Base-by-base conservation (phyloP, 2,888 invertebrate species). In the Macrosiphum euphorbiae region DNA sequence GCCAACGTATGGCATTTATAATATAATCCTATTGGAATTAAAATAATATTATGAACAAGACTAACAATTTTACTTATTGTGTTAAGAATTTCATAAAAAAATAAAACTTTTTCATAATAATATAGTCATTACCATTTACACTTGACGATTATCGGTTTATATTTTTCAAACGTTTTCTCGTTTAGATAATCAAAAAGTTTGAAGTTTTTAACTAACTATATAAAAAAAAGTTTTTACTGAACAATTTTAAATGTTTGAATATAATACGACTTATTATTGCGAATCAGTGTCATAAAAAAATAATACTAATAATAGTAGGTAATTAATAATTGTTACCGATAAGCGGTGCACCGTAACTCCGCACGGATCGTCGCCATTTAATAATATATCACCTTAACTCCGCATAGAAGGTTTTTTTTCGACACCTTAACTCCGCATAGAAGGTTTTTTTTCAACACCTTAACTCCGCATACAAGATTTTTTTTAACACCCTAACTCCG, bases 271-370 rank as follows among this genome's bases (percentile, higher is more conserved):
- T 55, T 52, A 44, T 55, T 91, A 85, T 78, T 26, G 24, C 0
- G 50, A 78, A 50, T 78, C 24, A 26, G 4, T 35, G 4, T n/a
- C n/a, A 90, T 78, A 88, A 88, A 55, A 55, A 26, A 24, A 20
- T 20, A 88, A 52, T 13, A 86, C 13, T 7, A 88, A 88, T 55
- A 55, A 44, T 26, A 44, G 20, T 41, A 91, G n/a, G 28, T 55
- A 52, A 84, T 90, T 50, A 78, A 58, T 90, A n/a, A 50, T 52
- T 52, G 50, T 90, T 78, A 26, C 35, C 11, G 67, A 52, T 91
- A 84, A 52, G 28, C n/a, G n/a, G n/a, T n/a, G n/a, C n/a, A n/a
- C n/a, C n/a, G n/a, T n/a, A n/a, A n/a, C n/a, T n/a, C n/a, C n/a
- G n/a, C n/a, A n/a, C n/a, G n/a, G n/a, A n/a, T n/a, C n/a, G n/a